These are phyloP conservation scores for Lomographa bimaculata DNA, from an alignment of 2,888 invertebrate species.

Conservation along the genomic window DNA sequence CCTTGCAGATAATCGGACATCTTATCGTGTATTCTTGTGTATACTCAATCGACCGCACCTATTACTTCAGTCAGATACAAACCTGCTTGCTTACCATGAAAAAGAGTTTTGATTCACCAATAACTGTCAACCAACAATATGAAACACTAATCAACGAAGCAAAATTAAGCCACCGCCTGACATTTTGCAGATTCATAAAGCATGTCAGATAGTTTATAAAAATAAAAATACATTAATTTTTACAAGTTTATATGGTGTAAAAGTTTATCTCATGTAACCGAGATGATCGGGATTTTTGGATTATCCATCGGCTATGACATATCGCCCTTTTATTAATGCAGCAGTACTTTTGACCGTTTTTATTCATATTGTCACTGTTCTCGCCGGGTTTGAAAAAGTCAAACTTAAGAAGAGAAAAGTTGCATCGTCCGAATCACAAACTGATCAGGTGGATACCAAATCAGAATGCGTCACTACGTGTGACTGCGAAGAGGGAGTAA, in stretches of 20 bases:
- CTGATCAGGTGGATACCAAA: slow-evolving; percentile 37
- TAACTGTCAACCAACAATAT: slow-evolving; percentile 29
- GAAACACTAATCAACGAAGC: slow-evolving; percentile 18
- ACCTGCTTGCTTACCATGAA: slow-evolving; percentile 17
- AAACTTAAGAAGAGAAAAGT: slow-evolving; percentile 23
- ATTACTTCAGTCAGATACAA: too few relatives aligned
- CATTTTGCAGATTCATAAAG: too few relatives aligned
- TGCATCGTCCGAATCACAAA: slow-evolving; percentile 35
- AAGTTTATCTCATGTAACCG: too few relatives aligned
- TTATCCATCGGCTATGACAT: slow-evolving; percentile 54
- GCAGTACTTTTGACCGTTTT: slow-evolving; percentile 46
- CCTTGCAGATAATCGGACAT: too few relatives aligned
- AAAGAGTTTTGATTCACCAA: slow-evolving; percentile 23
- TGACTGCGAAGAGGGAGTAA: slow-evolving; percentile 44
- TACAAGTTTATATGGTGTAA: too few relatives aligned
- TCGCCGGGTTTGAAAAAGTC: slow-evolving; percentile 44
- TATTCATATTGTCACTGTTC: slow-evolving; percentile 50
- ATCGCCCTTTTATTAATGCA: slow-evolving; percentile 44
- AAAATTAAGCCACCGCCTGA: slow-evolving; percentile 19
- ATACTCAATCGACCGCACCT: too few relatives aligned
- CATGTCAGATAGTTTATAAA: slow-evolving; percentile 44
- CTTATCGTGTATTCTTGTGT: too few relatives aligned
- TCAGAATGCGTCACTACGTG: slow-evolving; percentile 53
- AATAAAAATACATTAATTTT: slow-evolving; percentile 37
- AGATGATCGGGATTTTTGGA: slow-evolving; percentile 45